Percentiles rank a stretch among this genome's conserved stretches.
Evolutionary conservation across 2,797 vertebrate genomes (phyloP).

Genomic region (Myotis vivesi): DNA sequence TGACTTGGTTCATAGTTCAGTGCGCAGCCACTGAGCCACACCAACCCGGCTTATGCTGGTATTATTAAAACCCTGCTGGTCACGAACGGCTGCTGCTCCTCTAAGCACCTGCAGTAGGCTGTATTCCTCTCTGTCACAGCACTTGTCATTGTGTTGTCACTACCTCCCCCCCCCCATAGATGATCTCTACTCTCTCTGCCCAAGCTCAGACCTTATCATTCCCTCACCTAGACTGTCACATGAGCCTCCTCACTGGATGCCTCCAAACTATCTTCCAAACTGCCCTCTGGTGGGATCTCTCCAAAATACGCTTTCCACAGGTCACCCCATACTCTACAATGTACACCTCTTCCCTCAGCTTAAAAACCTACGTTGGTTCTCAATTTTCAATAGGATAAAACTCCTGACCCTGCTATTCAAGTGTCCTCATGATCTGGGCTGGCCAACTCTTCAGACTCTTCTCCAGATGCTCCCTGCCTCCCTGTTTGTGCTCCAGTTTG

Average conservation of each 20-base stretch:
- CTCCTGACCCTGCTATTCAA: background rate
- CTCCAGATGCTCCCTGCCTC: background rate
- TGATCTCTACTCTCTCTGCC: background rate
- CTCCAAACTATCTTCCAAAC: slow-evolving; percentile 1
- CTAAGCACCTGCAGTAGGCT: background rate
- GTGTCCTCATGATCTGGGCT: background rate
- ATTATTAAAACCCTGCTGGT: background rate
- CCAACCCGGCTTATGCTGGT: background rate
- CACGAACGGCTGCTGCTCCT: background rate
- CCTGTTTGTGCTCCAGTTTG: background rate
- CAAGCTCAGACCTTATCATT: background rate
- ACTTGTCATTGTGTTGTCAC: background rate
- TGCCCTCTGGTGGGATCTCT: background rate
- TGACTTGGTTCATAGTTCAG: no score
- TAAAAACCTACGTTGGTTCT: background rate
- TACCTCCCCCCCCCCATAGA: background rate
- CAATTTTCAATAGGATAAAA: slow-evolving; percentile 23
- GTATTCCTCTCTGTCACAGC: background rate
- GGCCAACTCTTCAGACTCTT: background rate
- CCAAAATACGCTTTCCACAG: background rate
- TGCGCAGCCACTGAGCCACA: no score
- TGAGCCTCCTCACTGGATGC: background rate
- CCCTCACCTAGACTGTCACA: background rate
- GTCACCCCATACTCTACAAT: background rate
- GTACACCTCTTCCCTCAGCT: background rate